Evolutionary conservation across 2,888 invertebrate genomes (phyloP).

Genomic region (Erebia epiphron): DNA sequence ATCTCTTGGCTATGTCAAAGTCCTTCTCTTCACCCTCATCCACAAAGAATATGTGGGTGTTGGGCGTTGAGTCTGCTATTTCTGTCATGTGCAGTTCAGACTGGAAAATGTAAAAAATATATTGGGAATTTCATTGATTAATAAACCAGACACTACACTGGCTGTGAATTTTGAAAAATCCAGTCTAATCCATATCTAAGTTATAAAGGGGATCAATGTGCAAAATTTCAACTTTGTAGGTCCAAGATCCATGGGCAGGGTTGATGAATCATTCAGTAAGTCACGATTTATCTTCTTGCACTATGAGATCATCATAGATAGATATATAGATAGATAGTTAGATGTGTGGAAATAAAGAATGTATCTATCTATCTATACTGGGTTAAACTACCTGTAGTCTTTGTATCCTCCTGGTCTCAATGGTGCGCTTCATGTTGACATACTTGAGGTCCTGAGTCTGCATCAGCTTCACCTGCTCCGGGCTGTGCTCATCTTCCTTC

Average conservation of each 20-base stretch:
- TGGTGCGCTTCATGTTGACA: constrained; percentile 91
- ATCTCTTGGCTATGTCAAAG: constrained; percentile 87
- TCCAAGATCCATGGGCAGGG: too few species aligned
- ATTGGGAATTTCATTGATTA: background rate
- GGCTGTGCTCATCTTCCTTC: constrained; percentile 88
- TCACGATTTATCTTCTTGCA: too few species aligned
- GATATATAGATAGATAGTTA: too few species aligned
- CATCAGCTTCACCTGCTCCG: constrained; percentile 94
- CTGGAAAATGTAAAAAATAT: constrained; percentile 62
- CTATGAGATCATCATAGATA: too few species aligned
- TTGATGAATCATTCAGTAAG: too few species aligned
- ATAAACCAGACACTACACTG: too few species aligned
- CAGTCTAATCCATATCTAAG: too few species aligned
- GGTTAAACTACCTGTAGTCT: constrained; percentile 60
- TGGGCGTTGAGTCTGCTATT: constrained; percentile 85
- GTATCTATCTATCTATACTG: too few species aligned
- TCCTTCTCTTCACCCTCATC: constrained; percentile 84
- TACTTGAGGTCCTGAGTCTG: constrained; percentile 96
- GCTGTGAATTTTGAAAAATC: too few species aligned
- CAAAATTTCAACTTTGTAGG: too few species aligned
- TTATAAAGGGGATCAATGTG: too few species aligned
- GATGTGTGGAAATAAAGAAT: too few species aligned
- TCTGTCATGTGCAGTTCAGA: constrained; percentile 92
- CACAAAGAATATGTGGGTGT: constrained; percentile 92
- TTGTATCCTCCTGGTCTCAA: constrained; percentile 88